Base-by-base conservation (phyloP, 2,888 invertebrate species). In the Fragum whitleyi region DNA sequence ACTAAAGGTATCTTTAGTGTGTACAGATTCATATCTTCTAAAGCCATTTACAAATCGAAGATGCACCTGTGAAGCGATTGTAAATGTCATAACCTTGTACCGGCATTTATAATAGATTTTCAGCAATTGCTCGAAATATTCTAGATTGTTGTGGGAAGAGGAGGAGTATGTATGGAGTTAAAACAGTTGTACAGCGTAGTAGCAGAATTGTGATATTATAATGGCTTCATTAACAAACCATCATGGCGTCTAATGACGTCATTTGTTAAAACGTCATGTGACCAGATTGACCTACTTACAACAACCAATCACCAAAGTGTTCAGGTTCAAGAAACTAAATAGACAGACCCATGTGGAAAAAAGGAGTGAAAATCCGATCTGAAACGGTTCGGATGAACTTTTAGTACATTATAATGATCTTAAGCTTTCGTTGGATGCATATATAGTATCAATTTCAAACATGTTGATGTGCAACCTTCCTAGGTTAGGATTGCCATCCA, bases 141-240 rank as follows among this genome's bases (percentile, higher is more conserved):
- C 42, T 65, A 65, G 42, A 36, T 65, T 65, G 23, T 36, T 65
- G 65, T 65, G 36, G 42, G 11, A 65, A n/a, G 61, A n/a, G 36
- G 42, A 42, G 65, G 65, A 42, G 21, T 36, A 7, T 26, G 42
- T 42, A 14, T 21, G 42, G 7, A 21, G 47, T 9, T 47, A 47
- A 9, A 39, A 5, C 16, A 47, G 47, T 21, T 42, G 21, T 65
- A 65, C 65, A 65, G 65, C 42, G 42, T 65, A 42, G 39, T 65
- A 65, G 65, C 65, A 65, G 65, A 65, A 65, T 36, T 65, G 65
- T 65, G 65, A 65, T 65, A 65, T 65, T 65, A 65, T 26, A 65
- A 65, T 65, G 65, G 65, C 65, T 36, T 42, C 65, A 42, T 39
- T 26, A 36, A 65, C 65, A 65, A 29, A 62, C 9, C 21, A 42